A percentile compares a stretch with the other conserved stretches of the same genome.
These are phyloP conservation scores for Nothoprocta perdicaria DNA, from an alignment of 2,113 vertebrate genomes.

Conservation along the genomic window DNA sequence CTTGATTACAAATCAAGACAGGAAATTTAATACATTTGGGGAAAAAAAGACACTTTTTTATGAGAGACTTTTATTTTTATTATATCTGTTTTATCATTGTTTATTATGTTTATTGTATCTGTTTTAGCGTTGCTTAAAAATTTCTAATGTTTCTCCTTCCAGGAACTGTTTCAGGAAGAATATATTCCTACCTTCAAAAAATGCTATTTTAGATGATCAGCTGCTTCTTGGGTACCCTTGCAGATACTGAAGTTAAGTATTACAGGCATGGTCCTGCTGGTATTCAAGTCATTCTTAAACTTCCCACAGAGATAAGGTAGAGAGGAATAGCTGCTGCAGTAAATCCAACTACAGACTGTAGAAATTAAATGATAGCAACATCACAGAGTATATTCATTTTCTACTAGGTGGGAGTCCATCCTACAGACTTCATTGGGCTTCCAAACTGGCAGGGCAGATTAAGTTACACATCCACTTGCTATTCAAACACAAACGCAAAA, in stretches of 20 bases:
- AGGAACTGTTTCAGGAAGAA: neutral
- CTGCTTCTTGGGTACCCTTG: neutral
- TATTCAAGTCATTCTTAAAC: neutral
- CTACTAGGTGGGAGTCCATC: neutral
- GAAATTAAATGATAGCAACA: neutral
- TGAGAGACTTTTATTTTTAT: neutral
- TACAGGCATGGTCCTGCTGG: neutral
- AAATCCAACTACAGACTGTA: neutral
- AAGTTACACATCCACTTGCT: neutral
- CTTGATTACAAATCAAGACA: neutral
- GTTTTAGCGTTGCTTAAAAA: neutral
- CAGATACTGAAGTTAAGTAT: neutral
- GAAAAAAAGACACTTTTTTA: neutral
- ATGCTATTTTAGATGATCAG: neutral
- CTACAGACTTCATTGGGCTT: neutral
- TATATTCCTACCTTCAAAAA: neutral
- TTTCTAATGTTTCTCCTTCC: neutral
- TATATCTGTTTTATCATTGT: neutral
- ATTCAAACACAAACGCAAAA: neutral
- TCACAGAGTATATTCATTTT: neutral
- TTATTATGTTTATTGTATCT: neutral
- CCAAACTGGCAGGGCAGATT: neutral
- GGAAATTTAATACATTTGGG: neutral
- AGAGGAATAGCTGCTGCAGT: neutral
- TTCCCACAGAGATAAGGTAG: neutral